Evolutionary conservation across 2,797 vertebrate genomes (phyloP).

Genomic region (Silurus lanzhouensis): DNA sequence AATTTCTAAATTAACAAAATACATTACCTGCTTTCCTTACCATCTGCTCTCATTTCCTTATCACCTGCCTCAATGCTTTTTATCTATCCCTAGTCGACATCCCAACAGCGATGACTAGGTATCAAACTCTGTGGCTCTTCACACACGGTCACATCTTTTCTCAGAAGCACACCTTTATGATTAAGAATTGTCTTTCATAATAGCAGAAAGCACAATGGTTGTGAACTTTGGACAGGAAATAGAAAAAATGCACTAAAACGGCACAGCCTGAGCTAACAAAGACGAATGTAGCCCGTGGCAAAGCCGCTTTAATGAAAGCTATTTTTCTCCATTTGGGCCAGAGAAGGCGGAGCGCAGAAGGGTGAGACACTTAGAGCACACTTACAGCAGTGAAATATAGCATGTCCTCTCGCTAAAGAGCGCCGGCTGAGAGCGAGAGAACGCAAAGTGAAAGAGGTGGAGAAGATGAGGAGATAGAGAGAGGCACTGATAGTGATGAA

Average conservation of each 20-base stretch:
- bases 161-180: background rate
- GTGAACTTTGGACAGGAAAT: slow-evolving; percentile 18
- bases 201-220: background rate
- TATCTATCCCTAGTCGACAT: background rate
- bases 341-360: slow-evolving; percentile 59
- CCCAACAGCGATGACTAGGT: background rate
- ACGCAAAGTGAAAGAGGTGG: slow-evolving; percentile 57
- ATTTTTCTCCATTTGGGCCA: slow-evolving; percentile 80
- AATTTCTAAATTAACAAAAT: background rate
- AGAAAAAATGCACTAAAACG: slow-evolving; percentile 64
- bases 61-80: background rate
- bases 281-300: slow-evolving; percentile 79
- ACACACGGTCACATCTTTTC: background rate
- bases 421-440: slow-evolving; percentile 66
- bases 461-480: slow-evolving; percentile 1
- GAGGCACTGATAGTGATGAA: background rate
- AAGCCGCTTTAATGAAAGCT: slow-evolving; percentile 78
- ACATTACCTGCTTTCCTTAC: background rate
- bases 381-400: slow-evolving; percentile 77
- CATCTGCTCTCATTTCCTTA: background rate
- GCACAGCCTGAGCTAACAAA: slow-evolving; percentile 61
- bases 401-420: slow-evolving; percentile 67
- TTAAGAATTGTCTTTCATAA: background rate
- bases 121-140: background rate
- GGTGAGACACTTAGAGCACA: slow-evolving; percentile 63